These are phyloP conservation scores for Rugalucina vietnamica DNA, from an alignment of 2,888 invertebrate genomes.

Conservation along the genomic window DNA sequence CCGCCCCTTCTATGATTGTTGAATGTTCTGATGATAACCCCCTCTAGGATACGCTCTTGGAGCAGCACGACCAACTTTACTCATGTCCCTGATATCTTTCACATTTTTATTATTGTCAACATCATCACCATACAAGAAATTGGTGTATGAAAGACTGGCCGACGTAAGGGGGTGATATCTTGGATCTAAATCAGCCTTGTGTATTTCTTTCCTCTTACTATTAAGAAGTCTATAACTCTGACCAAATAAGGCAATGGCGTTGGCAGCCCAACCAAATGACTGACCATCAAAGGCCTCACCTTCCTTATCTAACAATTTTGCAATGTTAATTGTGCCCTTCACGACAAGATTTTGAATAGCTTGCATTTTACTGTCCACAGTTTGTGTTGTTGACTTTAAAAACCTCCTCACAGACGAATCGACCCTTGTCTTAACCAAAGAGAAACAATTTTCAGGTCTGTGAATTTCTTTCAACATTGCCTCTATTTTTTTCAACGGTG, in stretches of 20 bases:
- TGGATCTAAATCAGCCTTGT: constrained; percentile 29
- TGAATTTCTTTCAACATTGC: constrained; percentile 30
- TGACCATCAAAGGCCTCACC: neutral
- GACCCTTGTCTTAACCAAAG: constrained; percentile 28
- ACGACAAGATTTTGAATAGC: constrained; percentile 20
- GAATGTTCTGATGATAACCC: no score
- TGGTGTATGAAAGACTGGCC: constrained; percentile 30
- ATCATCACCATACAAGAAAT: constrained; percentile 38
- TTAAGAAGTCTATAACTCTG: constrained; percentile 39
- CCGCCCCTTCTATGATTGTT: no score
- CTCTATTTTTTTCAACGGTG: constrained; percentile 15
- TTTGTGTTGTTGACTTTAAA: constrained; percentile 22
- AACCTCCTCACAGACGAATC: constrained; percentile 41
- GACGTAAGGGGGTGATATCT: constrained; percentile 42
- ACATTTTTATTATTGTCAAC: constrained; percentile 15
- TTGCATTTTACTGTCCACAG: constrained; percentile 33
- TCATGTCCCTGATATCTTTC: neutral
- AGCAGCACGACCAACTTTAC: neutral
- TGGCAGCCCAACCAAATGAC: neutral
- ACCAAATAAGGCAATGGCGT: neutral
- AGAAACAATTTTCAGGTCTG: constrained; percentile 38
- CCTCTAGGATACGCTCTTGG: no score
- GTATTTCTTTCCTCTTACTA: constrained; percentile 22
- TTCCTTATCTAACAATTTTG: constrained; percentile 24
- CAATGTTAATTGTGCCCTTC: constrained; percentile 17